These are phyloP conservation scores for Araneus ventricosus DNA, from an alignment of 1,140 invertebrate species.

Conservation along the genomic window DNA sequence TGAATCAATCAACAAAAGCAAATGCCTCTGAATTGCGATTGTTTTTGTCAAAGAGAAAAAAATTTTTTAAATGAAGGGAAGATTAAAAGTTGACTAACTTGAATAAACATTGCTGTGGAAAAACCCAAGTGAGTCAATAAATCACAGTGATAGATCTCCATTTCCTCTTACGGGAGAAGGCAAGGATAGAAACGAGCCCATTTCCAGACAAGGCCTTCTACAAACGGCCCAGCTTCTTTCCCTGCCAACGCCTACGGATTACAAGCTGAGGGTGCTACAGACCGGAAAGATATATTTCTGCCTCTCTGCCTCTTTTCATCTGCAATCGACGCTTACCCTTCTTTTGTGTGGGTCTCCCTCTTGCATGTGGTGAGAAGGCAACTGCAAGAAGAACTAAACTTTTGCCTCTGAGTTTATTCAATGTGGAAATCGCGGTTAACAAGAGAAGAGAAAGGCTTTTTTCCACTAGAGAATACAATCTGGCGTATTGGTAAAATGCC, in stretches of 20 bases:
- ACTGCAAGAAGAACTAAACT: background rate
- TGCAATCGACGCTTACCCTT: background rate
- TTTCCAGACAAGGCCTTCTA: slow-evolving; percentile 3
- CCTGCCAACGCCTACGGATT: slow-evolving; percentile 62
- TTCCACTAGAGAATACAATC: too few relatives aligned
- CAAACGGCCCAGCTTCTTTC: background rate
- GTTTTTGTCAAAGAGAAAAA: too few relatives aligned
- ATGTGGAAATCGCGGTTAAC: too few relatives aligned
- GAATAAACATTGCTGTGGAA: too few relatives aligned
- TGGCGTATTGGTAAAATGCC: too few relatives aligned
- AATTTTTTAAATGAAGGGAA: too few relatives aligned
- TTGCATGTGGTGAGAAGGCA: background rate
- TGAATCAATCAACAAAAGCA: too few relatives aligned
- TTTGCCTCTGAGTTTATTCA: background rate
- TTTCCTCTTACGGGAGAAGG: background rate
- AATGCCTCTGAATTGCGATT: too few relatives aligned
- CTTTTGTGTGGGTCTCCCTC: background rate
- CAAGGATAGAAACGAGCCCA: background rate
- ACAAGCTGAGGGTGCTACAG: slow-evolving; percentile 47
- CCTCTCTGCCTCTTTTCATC: slow-evolving; percentile 54
- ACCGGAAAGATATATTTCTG: slow-evolving; percentile 68
- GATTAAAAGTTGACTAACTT: too few relatives aligned
- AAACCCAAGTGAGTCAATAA: too few relatives aligned
- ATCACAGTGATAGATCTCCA: background rate
- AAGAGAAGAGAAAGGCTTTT: too few relatives aligned